Conservation (phyloP, 2,888 invertebrate species). For the Bibio marci region DNA sequence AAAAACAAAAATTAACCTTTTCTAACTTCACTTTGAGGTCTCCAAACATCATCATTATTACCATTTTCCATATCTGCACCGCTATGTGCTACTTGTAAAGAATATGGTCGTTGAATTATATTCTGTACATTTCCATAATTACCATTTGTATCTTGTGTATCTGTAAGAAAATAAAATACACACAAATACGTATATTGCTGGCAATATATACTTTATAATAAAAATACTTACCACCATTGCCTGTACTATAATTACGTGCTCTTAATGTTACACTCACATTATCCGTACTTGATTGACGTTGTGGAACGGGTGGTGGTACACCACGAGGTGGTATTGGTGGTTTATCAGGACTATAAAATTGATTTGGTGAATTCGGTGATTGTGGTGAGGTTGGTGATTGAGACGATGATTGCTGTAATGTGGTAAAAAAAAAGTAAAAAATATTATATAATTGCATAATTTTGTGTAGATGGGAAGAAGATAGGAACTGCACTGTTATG, state of each 20-base stretch:
- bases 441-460: too few relatives aligned
- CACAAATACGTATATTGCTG: not conserved
- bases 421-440: too few relatives aligned
- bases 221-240: constrained; percentile 19
- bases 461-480: too few relatives aligned
- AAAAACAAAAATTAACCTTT: too few relatives aligned
- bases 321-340: constrained; percentile 41
- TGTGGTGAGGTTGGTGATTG: constrained; percentile 6
- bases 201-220: constrained; percentile 14
- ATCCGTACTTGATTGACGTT: constrained; percentile 27
- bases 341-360: constrained; percentile 25
- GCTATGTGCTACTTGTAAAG: constrained; percentile 13
- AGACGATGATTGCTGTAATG: not conserved
- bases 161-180: not conserved
- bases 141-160: constrained; percentile 14
- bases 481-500: too few relatives aligned
- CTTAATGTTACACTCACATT: constrained; percentile 21
- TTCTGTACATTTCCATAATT: constrained; percentile 16
- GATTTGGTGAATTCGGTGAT: constrained; percentile 11
- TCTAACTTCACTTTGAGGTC: too few relatives aligned
- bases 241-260: constrained; percentile 13
- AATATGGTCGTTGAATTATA: constrained; percentile 9
- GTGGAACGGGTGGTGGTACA: constrained; percentile 38
- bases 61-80: not conserved
- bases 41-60: not conserved